Conservation (phyloP, 2,888 invertebrate species). For the Drosophila pseudotakahashii region DNA sequence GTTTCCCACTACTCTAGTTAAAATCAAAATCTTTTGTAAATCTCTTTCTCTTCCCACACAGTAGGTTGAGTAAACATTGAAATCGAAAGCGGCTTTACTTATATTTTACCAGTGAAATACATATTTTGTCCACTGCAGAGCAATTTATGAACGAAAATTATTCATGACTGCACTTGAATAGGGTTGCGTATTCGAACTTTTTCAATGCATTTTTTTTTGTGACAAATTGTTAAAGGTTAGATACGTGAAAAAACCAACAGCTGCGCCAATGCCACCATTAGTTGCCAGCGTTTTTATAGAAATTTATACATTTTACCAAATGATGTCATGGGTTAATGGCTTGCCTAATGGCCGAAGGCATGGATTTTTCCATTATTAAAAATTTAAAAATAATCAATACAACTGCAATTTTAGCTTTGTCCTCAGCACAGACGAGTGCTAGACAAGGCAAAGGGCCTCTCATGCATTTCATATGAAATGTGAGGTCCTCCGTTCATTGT, state of each 20-base stretch:
- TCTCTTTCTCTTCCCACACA: not conserved
- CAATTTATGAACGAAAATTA: slow-evolving; percentile 25
- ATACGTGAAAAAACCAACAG: slow-evolving; percentile 15
- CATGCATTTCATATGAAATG: slow-evolving; percentile 25
- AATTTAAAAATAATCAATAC: slow-evolving; percentile 32
- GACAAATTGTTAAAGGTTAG: slow-evolving; percentile 31
- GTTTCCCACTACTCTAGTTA: not conserved
- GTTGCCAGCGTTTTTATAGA: slow-evolving; percentile 18
- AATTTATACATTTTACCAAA: slow-evolving; percentile 20
- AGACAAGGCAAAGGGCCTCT: slow-evolving; percentile 14
- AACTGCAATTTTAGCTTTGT: not conserved
- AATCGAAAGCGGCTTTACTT: not conserved
- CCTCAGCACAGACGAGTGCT: slow-evolving; percentile 11
- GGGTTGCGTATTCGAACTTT: slow-evolving; percentile 14
- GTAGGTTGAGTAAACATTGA: not conserved
- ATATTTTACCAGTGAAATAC: not conserved
- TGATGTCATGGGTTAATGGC: slow-evolving; percentile 42
- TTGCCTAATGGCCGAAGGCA: slow-evolving; percentile 24
- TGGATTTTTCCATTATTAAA: slow-evolving; percentile 33
- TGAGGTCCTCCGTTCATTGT: slow-evolving; percentile 22
- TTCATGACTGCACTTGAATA: slow-evolving; percentile 44
- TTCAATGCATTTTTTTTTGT: slow-evolving; percentile 7
- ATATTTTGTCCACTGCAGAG: slow-evolving; percentile 8
- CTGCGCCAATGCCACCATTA: slow-evolving; percentile 34
- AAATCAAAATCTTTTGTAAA: not conserved